Percentiles rank a stretch among this genome's conserved stretches.
phyloP scores from a whole-genome alignment of 2,888 invertebrate species.

The Harpalus rufipes region DNA sequence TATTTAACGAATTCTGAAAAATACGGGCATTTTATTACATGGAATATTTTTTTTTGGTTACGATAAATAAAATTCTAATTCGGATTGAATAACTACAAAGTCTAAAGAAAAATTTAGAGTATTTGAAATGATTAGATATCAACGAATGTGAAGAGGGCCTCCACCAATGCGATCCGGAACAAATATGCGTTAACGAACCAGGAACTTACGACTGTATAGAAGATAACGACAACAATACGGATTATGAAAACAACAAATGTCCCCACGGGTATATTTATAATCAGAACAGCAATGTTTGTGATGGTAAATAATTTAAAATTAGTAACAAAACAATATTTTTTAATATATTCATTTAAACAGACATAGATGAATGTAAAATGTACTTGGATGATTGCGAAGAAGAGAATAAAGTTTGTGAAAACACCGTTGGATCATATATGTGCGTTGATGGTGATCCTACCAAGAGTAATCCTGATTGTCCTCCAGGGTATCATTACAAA shows the following conservation, averaged over 20 bases:
- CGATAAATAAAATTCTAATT: no score
- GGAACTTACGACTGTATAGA: conserved; percentile 80
- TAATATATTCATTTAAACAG: conserved; percentile 69
- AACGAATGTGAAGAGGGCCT: conserved; percentile 80
- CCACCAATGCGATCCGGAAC: conserved; percentile 77
- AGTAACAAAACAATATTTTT: neutral
- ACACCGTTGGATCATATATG: conserved; percentile 75
- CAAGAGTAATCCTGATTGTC: conserved; percentile 72
- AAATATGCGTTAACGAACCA: conserved; percentile 79
- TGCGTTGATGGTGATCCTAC: conserved; percentile 69
- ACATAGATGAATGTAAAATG: conserved; percentile 74
- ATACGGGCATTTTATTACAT: no score
- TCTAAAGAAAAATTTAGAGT: no score
- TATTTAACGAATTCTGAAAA: no score
- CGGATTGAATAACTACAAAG: no score
- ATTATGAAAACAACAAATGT: conserved; percentile 74
- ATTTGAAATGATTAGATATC: conserved; percentile 77
- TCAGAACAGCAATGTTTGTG: conserved; percentile 80
- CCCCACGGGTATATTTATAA: conserved; percentile 81
- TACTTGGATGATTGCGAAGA: conserved; percentile 71
- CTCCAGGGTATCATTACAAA: conserved; percentile 75
- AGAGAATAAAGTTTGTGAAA: conserved; percentile 73
- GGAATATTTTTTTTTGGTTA: no score
- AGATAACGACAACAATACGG: conserved; percentile 72
- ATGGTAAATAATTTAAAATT: conserved; percentile 72